Conservation (phyloP, 2,797 vertebrate genomes). For the Avahi laniger region DNA sequence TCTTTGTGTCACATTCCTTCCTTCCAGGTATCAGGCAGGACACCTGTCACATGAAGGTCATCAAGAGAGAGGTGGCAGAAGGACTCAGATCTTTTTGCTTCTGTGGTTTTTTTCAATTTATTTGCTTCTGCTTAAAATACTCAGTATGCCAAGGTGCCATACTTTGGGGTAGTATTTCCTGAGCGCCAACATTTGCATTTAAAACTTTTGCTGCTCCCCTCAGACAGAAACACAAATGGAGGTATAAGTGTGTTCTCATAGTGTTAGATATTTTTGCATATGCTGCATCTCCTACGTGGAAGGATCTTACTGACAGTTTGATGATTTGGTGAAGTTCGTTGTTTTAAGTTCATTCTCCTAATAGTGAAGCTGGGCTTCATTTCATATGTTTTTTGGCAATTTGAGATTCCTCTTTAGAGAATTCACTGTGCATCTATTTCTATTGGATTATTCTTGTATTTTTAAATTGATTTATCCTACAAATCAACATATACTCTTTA, state of each 20-base stretch:
- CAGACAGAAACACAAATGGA: not conserved
- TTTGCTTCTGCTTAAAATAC: not conserved
- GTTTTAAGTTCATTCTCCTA: not conserved
- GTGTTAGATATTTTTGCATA: not conserved
- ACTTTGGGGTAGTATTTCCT: not conserved
- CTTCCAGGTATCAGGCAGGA: not conserved
- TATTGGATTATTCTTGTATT: not conserved
- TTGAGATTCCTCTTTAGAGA: not conserved
- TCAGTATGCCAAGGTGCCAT: not conserved
- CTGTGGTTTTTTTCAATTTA: not conserved
- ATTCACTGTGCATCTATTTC: not conserved
- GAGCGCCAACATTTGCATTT: not conserved
- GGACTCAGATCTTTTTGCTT: not conserved
- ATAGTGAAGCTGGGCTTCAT: not conserved
- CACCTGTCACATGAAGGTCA: too few relatives aligned
- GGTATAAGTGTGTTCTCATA: not conserved
- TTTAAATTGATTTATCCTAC: not conserved
- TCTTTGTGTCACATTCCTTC: not conserved
- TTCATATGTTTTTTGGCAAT: not conserved
- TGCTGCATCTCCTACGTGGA: not conserved
- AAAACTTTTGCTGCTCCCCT: not conserved
- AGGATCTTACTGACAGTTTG: not conserved
- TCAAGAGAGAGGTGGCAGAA: not conserved
- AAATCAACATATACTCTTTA: constrained; percentile 20
- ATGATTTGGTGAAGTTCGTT: not conserved